Base-by-base conservation (phyloP, 1,140 invertebrate genomes). In the Oscheius sp. region DNA sequence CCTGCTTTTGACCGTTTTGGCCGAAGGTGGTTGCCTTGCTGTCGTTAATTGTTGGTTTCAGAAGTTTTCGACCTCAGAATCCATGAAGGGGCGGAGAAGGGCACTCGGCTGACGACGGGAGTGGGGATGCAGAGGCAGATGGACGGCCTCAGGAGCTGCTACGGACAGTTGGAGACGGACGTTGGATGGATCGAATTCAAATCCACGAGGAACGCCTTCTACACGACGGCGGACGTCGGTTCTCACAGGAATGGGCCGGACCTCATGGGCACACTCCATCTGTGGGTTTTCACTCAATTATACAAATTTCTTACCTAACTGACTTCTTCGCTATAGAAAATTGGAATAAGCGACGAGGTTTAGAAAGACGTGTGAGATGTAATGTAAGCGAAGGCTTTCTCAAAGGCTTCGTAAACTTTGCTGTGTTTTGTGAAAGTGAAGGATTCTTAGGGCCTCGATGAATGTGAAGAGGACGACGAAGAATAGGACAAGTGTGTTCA, bases 31-130 rank as follows among this genome's bases (percentile, higher is more conserved):
- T n/a, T 42, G 38, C n/a, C 38, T 42, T 42, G 7, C 7, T n/a
- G n/a, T n/a, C n/a, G 7, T 42, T n/a, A 42, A 7, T 10, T 42
- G 7, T 59, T 13, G 29, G 13, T 13, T 70, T 42, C 68, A 75
- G 73, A 75, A 49, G 59, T 75, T 23, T 73, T 38, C 58, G 75
- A 76, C 45, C 59, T 76, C 2, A 13, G 75, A n/a, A 76, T 76
- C 35, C 75, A 76, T 32, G 75, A 76, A 45, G 67, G 66, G 20
- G 75, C 75, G 2, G 46, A 66, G n/a, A 73, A 63, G 45, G 75
- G 72, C 18, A 52, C 65, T 18, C 42, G 66, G n/a, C 29, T 76
- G 55, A 76, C 75, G 1, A 74, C 68, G 71, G 68, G 72, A 42
- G 46, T 58, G n/a, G 69, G 55, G 2, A 42, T 76, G 1, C 63